Evolutionary conservation across 2,113 vertebrate genomes (phyloP), one percentile per base, ranked within the genome.

Genomic region (Hemibagrus wyckioides): DNA sequence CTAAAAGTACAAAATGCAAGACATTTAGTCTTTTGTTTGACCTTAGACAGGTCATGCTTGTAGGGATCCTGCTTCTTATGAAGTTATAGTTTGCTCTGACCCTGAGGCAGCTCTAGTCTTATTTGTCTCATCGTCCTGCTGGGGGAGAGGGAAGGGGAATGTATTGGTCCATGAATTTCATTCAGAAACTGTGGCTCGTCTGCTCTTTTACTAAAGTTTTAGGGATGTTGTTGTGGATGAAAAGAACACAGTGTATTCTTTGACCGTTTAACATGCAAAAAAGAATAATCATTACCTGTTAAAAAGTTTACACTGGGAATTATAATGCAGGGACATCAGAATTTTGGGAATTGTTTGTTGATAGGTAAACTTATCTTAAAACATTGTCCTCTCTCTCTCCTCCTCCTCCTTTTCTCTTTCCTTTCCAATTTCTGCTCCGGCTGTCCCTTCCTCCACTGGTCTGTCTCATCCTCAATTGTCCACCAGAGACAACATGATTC

Each of bases 401-500:
- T 30, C 82, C 75, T 81, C 61, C 63, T 73, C 52, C 73, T 57
- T 81, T 39, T 76, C 79, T 93, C 90, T 92, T 83, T 82, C 28
- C 87, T 82, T 25, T 89, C 91, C 41, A 1, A 59, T 79, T 19
- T 69, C 39, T 86, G 44, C 59, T 77, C 56, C 41, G 36, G 63
- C 81, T n/a, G 54, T 94, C 92, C 90, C 92, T 30, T 61, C 75
- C 48, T 52, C 41, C 48, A 28, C 52, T 71, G 13, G 3, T 61
- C 61, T 50, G 88, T 94, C 91, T 93, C 80, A 21, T 86, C 82
- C 76, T 87, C 44, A 92, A 92, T 54, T 63, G 50, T 81, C 57
- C 86, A 73, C 36, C 86, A 99, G 98, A 99, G 97, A 98, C 98
- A 99, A 97, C 98, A 99, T 99, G 98, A 98, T 98, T 97, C 97